Conservation (phyloP, 2,113 vertebrate species). For the Sturnus vulgaris region DNA sequence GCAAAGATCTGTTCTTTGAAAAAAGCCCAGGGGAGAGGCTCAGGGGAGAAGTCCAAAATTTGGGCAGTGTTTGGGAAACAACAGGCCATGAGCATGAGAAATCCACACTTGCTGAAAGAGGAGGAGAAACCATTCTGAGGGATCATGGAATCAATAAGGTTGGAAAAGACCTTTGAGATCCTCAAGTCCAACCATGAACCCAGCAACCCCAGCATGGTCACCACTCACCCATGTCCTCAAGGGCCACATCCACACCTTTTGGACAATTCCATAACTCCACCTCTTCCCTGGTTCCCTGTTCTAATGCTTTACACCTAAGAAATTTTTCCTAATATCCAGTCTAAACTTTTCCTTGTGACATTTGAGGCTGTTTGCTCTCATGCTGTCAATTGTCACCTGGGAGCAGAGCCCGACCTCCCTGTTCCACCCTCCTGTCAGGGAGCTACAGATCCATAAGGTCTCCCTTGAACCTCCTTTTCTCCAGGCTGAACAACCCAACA, state of each 20-base stretch:
- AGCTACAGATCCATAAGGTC: background rate
- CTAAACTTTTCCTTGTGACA: too few relatives aligned
- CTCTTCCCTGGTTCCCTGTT: background rate
- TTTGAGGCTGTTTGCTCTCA: background rate
- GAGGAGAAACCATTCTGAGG: background rate
- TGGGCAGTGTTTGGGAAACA: background rate
- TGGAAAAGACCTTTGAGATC: background rate
- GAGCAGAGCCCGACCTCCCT: fast-evolving
- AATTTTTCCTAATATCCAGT: too few relatives aligned
- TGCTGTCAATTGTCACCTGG: background rate
- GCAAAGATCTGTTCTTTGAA: background rate
- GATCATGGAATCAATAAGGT: too few relatives aligned
- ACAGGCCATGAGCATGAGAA: fast-evolving
- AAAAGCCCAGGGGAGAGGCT: fast-evolving
- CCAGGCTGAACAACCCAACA: background rate
- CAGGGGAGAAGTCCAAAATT: background rate
- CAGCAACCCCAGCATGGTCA: background rate
- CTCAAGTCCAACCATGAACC: background rate
- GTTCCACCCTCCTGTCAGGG: background rate
- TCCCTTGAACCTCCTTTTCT: background rate
- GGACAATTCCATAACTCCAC: background rate
- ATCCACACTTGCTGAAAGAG: background rate
- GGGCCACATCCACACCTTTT: background rate
- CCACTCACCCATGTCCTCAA: background rate
- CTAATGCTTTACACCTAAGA: background rate